phyloP scores from a whole-genome alignment of 1,140 invertebrate genomes.

The Cydia pomonella region DNA sequence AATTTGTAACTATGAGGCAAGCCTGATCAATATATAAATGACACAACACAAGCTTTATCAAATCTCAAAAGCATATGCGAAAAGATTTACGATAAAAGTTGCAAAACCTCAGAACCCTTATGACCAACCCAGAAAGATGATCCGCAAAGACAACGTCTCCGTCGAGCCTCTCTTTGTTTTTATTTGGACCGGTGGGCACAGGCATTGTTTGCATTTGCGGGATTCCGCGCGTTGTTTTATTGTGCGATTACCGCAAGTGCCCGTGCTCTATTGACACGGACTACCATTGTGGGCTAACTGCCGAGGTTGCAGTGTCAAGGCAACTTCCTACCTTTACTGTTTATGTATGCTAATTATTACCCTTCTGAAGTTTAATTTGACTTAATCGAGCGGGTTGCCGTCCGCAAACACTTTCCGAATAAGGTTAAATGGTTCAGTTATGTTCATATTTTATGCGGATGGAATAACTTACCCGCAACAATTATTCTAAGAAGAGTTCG shows the following conservation, averaged over 20 bases:
- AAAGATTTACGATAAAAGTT: background rate
- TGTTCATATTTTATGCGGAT: background rate
- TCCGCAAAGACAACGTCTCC: conserved; percentile 12
- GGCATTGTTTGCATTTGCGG: conserved; percentile 50
- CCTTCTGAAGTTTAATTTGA: conserved; percentile 14
- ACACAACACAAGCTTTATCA: background rate
- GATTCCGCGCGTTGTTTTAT: conserved; percentile 55
- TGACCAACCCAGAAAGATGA: background rate
- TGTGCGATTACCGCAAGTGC: conserved; percentile 57
- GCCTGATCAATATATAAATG: background rate
- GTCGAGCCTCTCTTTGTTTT: conserved; percentile 46
- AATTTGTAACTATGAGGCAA: no score
- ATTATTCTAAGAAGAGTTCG: background rate
- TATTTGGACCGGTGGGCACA: conserved; percentile 44
- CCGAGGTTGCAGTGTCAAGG: conserved; percentile 69
- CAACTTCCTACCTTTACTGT: conserved; percentile 37
- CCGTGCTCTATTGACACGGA: conserved; percentile 63
- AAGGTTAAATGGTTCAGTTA: conserved; percentile 14
- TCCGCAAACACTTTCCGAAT: conserved; percentile 5
- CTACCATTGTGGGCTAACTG: conserved; percentile 56
- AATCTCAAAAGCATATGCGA: background rate
- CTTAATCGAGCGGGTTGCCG: conserved; percentile 2
- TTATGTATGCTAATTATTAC: conserved; percentile 31
- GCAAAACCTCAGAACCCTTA: background rate
- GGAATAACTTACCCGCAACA: background rate